Evolutionary conservation across 2,888 invertebrate genomes (phyloP).

Genomic region (Callinectes sapidus): DNA sequence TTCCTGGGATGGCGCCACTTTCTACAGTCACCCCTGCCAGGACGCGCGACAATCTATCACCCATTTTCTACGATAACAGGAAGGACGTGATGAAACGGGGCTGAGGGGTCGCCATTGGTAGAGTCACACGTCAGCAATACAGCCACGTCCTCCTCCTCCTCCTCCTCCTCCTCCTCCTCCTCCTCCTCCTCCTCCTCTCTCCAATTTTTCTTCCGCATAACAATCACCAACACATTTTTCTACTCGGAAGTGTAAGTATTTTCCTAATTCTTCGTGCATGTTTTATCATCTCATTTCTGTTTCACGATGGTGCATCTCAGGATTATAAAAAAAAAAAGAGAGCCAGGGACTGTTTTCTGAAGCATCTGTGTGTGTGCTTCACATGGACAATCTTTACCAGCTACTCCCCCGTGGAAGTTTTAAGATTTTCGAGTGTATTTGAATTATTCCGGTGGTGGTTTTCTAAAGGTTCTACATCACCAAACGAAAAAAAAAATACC

Average conservation of each 20-base stretch:
- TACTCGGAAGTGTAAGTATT: neutral
- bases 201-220: neutral
- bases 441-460: no score
- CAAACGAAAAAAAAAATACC: no score
- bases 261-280: no score
- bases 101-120: neutral
- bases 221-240: neutral
- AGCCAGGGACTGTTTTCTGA: no score
- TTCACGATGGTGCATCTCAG: no score
- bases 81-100: slow-evolving; percentile 4
- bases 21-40: slow-evolving; percentile 2
- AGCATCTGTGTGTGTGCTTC: no score
- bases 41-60: slow-evolving; percentile 1
- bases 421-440: no score
- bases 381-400: no score
- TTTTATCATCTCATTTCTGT: no score
- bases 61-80: slow-evolving; percentile 19
- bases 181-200: neutral
- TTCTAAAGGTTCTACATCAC: no score
- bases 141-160: neutral
- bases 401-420: no score
- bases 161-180: neutral
- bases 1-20: neutral
- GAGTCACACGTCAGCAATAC: neutral
- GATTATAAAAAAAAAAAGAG: no score